A percentile compares a stretch with the other conserved stretches of the same genome.
These are phyloP conservation scores for Discoglossus pictus DNA, from an alignment of 2,797 vertebrate species.

Conservation along the genomic window DNA sequence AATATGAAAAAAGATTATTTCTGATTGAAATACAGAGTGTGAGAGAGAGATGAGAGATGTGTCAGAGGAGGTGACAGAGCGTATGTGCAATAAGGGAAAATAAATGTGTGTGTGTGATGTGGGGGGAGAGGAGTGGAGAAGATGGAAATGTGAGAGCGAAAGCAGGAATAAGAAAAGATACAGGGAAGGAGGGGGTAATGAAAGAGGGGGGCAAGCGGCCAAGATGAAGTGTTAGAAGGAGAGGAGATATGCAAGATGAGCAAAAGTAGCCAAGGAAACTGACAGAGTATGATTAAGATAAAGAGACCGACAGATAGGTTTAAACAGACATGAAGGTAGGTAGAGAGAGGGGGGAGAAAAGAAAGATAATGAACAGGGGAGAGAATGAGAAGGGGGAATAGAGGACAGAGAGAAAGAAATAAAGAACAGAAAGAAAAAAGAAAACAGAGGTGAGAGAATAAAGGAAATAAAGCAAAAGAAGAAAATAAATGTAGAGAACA, in stretches of 20 bases:
- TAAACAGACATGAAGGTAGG: no score
- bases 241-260: no score
- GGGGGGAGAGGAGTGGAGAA: background rate
- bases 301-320: no score
- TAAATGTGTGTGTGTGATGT: constrained; percentile 44
- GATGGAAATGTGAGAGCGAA: background rate
- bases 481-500: background rate
- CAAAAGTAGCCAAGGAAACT: no score
- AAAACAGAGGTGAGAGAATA: no score
- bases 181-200: no score
- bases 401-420: constrained; percentile 8
- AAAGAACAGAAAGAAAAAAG: constrained; percentile 9
- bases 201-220: no score
- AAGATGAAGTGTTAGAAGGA: no score
- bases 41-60: constrained; percentile 49
- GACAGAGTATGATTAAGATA: no score
- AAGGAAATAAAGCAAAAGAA: constrained; percentile 10
- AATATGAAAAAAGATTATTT: constrained; percentile 52
- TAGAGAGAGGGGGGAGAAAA: constrained; percentile 23
- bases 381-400: constrained; percentile 3
- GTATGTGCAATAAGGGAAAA: constrained; percentile 48
- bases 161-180: no score
- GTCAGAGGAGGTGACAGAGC: constrained; percentile 50
- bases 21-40: constrained; percentile 50
- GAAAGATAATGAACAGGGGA: constrained; percentile 2